Base-by-base conservation (phyloP, 2,113 vertebrate species). In the Otolemur garnettii region DNA sequence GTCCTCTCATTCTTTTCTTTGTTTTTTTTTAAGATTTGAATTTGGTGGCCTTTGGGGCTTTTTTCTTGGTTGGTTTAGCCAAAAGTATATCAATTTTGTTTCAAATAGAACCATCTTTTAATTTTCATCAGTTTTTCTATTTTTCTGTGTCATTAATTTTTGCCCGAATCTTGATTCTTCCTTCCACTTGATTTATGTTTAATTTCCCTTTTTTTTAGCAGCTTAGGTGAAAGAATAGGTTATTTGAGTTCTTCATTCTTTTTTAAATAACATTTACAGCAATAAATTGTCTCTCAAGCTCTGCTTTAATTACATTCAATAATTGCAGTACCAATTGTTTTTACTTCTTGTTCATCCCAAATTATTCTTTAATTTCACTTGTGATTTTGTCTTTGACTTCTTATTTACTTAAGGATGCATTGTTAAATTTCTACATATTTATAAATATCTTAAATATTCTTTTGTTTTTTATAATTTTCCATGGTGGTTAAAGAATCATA, bases 341-440 rank as follows among this genome's bases (percentile, higher is more conserved):
- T 68, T 15, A 69, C 77, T 91, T 90, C 86, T 87, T 71, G 35
- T 83, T 81, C 19, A 24, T 85, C 35, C 30, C 42, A 91, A 26
- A 60, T 80, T 95, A 86, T 68, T 80, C 93, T 94, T 57, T 90
- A n/a, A 68, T 45, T 74, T 83, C 22, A 64, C 11, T 75, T 87
- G 21, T 89, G 57, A 80, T 94, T 83, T 92, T 55, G 91, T 69
- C 33, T 82, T 75, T 93, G 57, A 75, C 14, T 6, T 57, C 0
- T 94, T 86, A 24, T 3, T 82, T 92, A 83, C 24, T 87, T 75
- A 24, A 59, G 21, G 94, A 60, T 87, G 4, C 74, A 15, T 87
- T 94, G n/a, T 38, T 60, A 95, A 71, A 83, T 94, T 87, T 94
- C 24, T 5, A 22, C 22, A 35, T 71, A 86, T 50, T 92, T 93